These are phyloP conservation scores for Augochlora pura DNA, from an alignment of 1,140 invertebrate species.

Conservation along the genomic window DNA sequence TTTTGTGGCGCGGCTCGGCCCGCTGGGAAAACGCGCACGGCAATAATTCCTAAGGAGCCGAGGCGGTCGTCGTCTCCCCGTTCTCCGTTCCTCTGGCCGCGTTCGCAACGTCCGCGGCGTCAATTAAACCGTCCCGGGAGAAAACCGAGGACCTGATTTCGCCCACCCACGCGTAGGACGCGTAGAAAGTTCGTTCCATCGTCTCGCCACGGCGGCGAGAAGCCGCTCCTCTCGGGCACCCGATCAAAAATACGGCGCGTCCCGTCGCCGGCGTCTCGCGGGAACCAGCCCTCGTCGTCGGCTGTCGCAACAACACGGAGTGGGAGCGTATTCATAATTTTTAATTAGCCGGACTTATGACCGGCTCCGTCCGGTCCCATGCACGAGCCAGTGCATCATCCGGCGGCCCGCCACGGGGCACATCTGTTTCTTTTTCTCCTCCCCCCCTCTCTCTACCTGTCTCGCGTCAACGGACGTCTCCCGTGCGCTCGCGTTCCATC, in stretches of 20 bases:
- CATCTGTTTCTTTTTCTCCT: too few species aligned
- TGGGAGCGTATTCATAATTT: constrained; percentile 54
- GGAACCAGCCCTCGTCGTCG: constrained; percentile 38
- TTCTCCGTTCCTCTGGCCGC: not conserved
- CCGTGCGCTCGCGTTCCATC: too few species aligned
- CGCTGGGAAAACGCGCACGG: constrained; percentile 13
- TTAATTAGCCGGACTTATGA: constrained; percentile 62
- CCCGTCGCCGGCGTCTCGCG: constrained; percentile 3
- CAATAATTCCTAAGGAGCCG: constrained; percentile 31
- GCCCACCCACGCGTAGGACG: constrained; percentile 54
- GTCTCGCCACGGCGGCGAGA: not conserved
- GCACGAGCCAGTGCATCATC: constrained; percentile 48
- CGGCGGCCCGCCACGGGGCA: too few species aligned
- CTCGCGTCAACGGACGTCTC: too few species aligned
- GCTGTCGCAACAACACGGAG: constrained; percentile 29
- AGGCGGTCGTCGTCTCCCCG: not conserved
- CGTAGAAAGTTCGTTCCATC: constrained; percentile 55
- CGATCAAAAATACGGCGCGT: constrained; percentile 17
- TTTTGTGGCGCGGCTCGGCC: constrained; percentile 16
- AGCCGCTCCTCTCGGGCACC: not conserved
- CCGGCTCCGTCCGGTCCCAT: constrained; percentile 16
- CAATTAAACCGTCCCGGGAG: constrained; percentile 46
- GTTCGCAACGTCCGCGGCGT: constrained; percentile 13
- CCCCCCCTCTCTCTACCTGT: too few species aligned
- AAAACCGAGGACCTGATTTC: constrained; percentile 56